Base-by-base conservation (phyloP, 2,113 vertebrate species). In the Butastur rufipennis region DNA sequence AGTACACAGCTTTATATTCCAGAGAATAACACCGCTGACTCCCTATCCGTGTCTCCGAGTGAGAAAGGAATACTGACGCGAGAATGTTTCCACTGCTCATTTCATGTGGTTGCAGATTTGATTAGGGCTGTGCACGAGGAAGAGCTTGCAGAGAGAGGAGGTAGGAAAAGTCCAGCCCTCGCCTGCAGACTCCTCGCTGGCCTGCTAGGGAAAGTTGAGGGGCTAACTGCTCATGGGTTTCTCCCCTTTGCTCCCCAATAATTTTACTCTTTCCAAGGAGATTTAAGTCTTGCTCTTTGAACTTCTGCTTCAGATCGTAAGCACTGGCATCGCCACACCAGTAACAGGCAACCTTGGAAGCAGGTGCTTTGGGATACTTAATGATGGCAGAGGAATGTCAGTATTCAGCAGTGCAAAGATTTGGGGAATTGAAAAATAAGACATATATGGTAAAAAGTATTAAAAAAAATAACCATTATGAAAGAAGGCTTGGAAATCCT, bases 401-500 rank as follows among this genome's bases (percentile, higher is more conserved):
- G 36, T 38, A 43, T 59, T 84, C 43, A 55, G 45, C 73, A 63
- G 21, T 22, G 43, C 15, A 66, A 89, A 65, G 74, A 80, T 18
- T 56, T 66, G 16, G 27, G n/a, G 17, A 78, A 81, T 7, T 87
- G 65, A 85, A 78, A 96, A 97, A 75, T 18, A 81, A 52, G 61
- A 91, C 1, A 3, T 20, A n/a, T 26, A 52, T 0, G 0, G 13
- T 52, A 74, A 90, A 81, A 93, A 66, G 5, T 65, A 62, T 19
- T 73, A 61, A 81, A 55, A 81, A 81, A 77, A 93, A 68, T 34
- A 67, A 21, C 17, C 7, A 67, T 68, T 82, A 55, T 52, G 16
- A 72, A 90, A 88, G 36, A 65, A 85, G 17, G 15, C 21, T 91
- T 84, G 66, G 45, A 75, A 95, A 92, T 43, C 52, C 31, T 96